Evolutionary conservation across 2,113 vertebrate genomes (phyloP), one percentile per base, ranked within the genome.

Genomic region (Lethenteron reissneri): DNA sequence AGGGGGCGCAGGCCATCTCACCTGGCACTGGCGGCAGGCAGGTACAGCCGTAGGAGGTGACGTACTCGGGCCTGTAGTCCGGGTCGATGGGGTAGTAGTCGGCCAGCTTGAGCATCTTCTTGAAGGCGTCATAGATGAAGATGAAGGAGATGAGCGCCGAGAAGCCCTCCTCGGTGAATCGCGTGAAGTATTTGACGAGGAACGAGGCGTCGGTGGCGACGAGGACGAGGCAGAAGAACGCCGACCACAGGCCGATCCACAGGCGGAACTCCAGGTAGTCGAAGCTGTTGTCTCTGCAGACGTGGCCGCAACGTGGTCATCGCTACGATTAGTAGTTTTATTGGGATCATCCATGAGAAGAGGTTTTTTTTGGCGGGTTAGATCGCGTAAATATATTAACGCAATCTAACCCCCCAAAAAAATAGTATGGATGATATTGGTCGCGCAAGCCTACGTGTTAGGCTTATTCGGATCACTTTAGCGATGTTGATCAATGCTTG

Each of bases 121-220:
- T 99, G 80, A 99, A 91, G 79, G 94, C 83, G 69, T 99, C 94
- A 0, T 99, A 99, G 75, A 99, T 99, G 78, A 99, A 99, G 77
- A 99, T 99, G 85, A 99, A 99, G 82, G 91, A 96, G 77, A 99
- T 99, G 9, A 99, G 83, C 19, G 88, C 92, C 15, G 94, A 91
- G 77, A 99, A 99, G 1, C 94, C 94, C 75, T 99, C 94, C 72
- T 99, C 94, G 0, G 94, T 99, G 83, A 99, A 99, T 19, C 94
- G 90, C 10, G 94, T 99, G 74, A 99, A 99, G 78, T 95, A 99
- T 78, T 97, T 89, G 71, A 99, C 92, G 79, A 99, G 74, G 80
- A 84, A 99, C 78, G 91, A 97, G 81, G 94, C 92, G 0, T 99
- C 94, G 0, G 92, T 97, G 15, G 87, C 92, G 4, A 99, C 94